Conservation (phyloP, 35 echinoderm and acorn worm species). For the Ophiothrix spiculata region DNA sequence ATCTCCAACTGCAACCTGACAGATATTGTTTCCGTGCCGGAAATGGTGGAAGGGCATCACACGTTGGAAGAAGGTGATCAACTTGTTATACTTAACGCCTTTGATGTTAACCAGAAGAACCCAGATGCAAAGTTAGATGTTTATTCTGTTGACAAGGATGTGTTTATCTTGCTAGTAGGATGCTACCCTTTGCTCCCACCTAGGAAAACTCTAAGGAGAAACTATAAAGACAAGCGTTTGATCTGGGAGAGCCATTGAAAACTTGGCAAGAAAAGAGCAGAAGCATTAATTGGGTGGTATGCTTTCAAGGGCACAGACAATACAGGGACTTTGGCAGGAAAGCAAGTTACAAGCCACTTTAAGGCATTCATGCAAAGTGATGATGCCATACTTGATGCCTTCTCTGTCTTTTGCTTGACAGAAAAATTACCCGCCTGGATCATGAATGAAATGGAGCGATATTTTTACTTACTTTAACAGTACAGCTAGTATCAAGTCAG, state of each 20-base stretch:
- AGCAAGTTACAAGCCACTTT: neutral
- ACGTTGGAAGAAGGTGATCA: slow-evolving; percentile 18
- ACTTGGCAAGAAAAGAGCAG: neutral
- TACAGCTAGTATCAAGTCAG: neutral
- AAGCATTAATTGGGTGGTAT: neutral
- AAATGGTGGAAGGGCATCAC: neutral
- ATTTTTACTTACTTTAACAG: neutral
- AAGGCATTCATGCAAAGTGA: neutral
- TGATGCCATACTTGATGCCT: neutral
- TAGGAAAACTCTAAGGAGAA: neutral
- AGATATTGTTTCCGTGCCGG: neutral
- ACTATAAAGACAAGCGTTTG: neutral
- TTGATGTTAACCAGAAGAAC: neutral
- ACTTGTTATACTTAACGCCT: neutral
- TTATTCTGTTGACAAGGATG: slow-evolving; percentile 21
- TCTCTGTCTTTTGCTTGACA: neutral
- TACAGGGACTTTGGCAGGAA: neutral
- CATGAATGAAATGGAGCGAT: neutral
- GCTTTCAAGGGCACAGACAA: slow-evolving; percentile 11
- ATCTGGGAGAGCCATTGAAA: neutral
- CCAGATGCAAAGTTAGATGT: neutral
- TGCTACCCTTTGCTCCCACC: slow-evolving; percentile 8
- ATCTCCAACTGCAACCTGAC: neutral
- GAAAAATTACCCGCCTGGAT: neutral
- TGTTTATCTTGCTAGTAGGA: neutral